Conservation (phyloP, 2,888 invertebrate species). For the Lysandra bellargus region DNA sequence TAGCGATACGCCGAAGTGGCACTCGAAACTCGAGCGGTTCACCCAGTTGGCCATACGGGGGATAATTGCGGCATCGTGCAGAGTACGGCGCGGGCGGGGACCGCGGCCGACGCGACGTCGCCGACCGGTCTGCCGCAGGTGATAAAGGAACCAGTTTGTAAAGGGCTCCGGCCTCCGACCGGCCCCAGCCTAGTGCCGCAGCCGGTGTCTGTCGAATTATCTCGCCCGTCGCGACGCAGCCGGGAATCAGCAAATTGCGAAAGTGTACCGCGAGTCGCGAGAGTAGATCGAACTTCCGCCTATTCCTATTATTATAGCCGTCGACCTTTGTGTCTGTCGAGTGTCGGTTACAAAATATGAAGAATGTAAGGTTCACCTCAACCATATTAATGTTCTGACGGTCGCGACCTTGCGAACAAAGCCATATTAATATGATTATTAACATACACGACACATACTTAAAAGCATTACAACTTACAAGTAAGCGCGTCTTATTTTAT, state of each 20-base stretch:
- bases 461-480: background rate
- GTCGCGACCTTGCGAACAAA: constrained; percentile 12
- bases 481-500: background rate
- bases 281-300: too few relatives aligned
- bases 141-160: constrained; percentile 3
- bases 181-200: constrained; percentile 1
- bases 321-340: background rate
- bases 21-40: background rate
- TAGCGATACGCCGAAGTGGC: background rate
- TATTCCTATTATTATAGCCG: too few relatives aligned
- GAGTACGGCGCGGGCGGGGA: background rate
- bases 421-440: constrained; percentile 1
- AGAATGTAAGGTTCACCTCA: background rate
- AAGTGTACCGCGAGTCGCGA: background rate
- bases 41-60: background rate
- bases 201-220: background rate
- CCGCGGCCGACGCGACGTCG: background rate
- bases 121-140: background rate
- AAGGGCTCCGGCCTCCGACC: background rate
- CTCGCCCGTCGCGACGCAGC: background rate
- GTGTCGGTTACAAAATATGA: background rate
- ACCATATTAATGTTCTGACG: background rate
- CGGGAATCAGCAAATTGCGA: background rate
- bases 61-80: background rate
- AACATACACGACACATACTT: background rate